Conservation (phyloP, 2,888 invertebrate species). For the Mythimna lalbum region DNA sequence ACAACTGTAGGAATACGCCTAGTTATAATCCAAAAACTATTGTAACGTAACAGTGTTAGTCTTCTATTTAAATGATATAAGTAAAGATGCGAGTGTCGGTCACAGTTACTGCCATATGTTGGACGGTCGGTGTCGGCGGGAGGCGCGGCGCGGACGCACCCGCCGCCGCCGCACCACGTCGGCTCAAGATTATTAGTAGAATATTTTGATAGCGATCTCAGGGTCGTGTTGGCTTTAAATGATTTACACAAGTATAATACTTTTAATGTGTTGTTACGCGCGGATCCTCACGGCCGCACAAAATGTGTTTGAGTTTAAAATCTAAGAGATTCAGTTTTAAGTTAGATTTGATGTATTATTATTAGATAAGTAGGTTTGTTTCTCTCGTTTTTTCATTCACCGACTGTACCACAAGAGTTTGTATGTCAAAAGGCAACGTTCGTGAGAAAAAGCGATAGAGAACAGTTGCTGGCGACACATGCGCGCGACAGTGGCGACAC, state of each 20-base stretch:
- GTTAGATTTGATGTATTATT: constrained; percentile 60
- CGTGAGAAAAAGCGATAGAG: constrained; percentile 55
- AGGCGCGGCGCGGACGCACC: not conserved
- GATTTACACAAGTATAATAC: constrained; percentile 67
- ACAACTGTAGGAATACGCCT: constrained; percentile 37
- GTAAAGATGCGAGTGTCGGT: constrained; percentile 45
- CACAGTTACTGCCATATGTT: constrained; percentile 78
- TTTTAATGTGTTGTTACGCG: constrained; percentile 65
- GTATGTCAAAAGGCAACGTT: constrained; percentile 44
- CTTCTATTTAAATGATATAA: constrained; percentile 26
- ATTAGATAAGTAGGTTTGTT: constrained; percentile 46
- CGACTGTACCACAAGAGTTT: constrained; percentile 33
- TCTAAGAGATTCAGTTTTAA: constrained; percentile 76
- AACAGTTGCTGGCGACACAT: constrained; percentile 20
- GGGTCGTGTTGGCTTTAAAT: constrained; percentile 74
- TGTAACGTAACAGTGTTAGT: constrained; percentile 43
- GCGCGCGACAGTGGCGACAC: not conserved
- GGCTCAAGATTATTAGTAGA: constrained; percentile 69
- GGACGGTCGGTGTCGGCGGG: constrained; percentile 55
- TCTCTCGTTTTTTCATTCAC: constrained; percentile 65
- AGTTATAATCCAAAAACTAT: constrained; percentile 50
- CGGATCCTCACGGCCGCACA: constrained; percentile 76
- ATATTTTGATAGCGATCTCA: constrained; percentile 47
- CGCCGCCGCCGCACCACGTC: constrained; percentile 42
- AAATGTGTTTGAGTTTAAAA: constrained; percentile 73